These are phyloP conservation scores for Chaetura pelagica DNA, from an alignment of 2,113 vertebrate genomes.

Conservation along the genomic window DNA sequence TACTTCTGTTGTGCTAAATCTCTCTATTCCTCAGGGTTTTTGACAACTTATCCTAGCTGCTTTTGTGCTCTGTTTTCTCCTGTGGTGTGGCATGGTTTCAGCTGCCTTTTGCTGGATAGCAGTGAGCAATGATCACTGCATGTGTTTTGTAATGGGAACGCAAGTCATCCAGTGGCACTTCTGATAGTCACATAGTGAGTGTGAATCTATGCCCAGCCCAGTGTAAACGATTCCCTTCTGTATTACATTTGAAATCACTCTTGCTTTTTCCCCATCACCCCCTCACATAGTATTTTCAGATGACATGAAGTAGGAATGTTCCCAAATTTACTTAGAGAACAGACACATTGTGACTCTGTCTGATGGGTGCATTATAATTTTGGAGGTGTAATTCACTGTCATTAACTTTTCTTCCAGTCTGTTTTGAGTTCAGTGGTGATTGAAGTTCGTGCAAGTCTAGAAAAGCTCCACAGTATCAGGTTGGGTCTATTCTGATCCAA, in stretches of 20 bases:
- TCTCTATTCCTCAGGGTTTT: not conserved
- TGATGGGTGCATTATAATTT: not conserved
- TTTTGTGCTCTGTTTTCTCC: not conserved
- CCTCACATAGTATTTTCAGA: not conserved
- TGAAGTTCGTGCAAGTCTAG: not conserved
- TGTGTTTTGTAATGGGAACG: not conserved
- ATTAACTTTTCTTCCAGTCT: not conserved
- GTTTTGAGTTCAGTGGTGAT: not conserved
- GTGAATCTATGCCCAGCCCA: not conserved
- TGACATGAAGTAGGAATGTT: not conserved
- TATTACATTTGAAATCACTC: not conserved
- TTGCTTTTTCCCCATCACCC: rapidly evolving
- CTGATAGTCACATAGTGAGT: not conserved
- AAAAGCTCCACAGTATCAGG: not conserved
- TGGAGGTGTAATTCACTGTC: not conserved
- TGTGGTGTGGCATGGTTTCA: not conserved
- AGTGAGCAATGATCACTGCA: not conserved
- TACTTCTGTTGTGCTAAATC: not conserved
- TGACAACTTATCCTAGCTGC: not conserved
- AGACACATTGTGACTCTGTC: not conserved
- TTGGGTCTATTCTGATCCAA: not conserved
- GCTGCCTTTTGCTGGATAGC: not conserved
- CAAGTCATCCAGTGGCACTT: not conserved
- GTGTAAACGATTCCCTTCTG: not conserved
- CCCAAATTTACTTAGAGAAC: not conserved